Percentiles rank a stretch among this genome's conserved stretches.
Conservation (phyloP, 2,888 invertebrate species). For the Philhelius pedissequus region DNA sequence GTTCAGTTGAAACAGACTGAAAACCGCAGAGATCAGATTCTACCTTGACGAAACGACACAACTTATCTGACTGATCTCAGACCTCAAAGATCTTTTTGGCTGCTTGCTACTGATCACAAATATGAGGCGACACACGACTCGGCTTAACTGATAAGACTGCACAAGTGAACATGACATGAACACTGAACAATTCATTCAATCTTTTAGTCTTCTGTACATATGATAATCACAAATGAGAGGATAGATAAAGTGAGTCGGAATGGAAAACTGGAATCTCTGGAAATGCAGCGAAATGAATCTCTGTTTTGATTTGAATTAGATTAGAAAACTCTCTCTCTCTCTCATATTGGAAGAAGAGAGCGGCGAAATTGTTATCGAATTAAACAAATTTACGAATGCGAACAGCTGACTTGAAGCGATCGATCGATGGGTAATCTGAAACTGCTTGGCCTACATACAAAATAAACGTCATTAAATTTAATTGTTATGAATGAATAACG, state of each 20-base stretch:
- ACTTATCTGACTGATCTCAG: slow-evolving; percentile 43
- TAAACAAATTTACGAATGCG: not conserved
- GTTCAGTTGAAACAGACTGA: not conserved
- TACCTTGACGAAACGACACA: slow-evolving; percentile 24
- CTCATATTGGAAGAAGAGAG: not conserved
- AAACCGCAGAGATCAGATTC: slow-evolving; percentile 39
- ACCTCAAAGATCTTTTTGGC: too few species aligned
- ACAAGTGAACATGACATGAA: not conserved
- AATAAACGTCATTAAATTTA: not conserved
- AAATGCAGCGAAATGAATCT: not conserved
- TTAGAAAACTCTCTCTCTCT: too few species aligned
- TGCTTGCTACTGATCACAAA: not conserved
- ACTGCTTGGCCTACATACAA: not conserved
- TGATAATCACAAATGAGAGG: not conserved
- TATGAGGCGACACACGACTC: slow-evolving; percentile 14
- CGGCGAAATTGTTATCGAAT: not conserved
- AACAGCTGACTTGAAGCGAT: not conserved
- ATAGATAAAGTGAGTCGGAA: not conserved
- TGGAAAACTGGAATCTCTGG: slow-evolving; percentile 2
- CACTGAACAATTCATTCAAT: not conserved
- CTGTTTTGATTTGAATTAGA: not conserved
- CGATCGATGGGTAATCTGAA: not conserved
- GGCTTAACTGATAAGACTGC: slow-evolving; percentile 57
- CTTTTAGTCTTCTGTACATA: too few species aligned
- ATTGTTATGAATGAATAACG: too few species aligned